Evolutionary conservation across 2,113 vertebrate species (phyloP).

Genomic region (Epinephelus lanceolatus): DNA sequence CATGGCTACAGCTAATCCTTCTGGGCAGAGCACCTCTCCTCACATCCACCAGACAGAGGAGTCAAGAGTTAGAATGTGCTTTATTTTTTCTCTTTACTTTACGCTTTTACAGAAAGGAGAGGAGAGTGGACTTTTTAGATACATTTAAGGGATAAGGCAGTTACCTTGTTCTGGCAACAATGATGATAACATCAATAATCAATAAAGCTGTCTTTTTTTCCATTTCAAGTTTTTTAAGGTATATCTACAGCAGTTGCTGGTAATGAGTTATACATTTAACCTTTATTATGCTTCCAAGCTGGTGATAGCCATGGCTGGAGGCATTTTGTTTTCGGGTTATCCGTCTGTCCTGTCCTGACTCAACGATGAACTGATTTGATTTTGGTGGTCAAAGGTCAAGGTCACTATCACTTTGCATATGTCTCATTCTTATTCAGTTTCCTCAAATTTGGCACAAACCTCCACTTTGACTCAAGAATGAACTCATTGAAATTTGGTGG

Average conservation of each 20-base stretch:
- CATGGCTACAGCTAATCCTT: constrained; percentile 51
- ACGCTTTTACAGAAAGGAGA: not conserved
- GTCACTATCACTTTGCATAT: no score
- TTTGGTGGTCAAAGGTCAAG: no score
- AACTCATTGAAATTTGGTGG: no score
- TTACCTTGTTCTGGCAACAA: not conserved
- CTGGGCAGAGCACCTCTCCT: constrained; percentile 40
- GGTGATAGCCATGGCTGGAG: no score
- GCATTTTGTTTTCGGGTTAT: no score
- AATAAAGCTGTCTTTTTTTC: not conserved
- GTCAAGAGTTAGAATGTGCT: not conserved
- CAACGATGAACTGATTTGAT: no score
- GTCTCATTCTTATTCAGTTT: no score
- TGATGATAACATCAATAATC: not conserved
- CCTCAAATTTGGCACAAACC: no score
- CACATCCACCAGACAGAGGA: not conserved
- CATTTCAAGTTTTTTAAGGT: not conserved
- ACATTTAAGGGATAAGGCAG: not conserved
- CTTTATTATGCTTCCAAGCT: not conserved
- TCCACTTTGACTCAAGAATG: no score
- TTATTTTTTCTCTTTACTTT: not conserved
- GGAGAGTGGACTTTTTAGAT: not conserved
- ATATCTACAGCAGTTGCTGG: not conserved
- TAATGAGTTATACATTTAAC: not conserved
- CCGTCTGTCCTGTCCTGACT: no score